Evolutionary conservation across 2,888 invertebrate species (phyloP), one percentile per base, ranked within the genome.

Genomic region (Eristalinus aeneus): DNA sequence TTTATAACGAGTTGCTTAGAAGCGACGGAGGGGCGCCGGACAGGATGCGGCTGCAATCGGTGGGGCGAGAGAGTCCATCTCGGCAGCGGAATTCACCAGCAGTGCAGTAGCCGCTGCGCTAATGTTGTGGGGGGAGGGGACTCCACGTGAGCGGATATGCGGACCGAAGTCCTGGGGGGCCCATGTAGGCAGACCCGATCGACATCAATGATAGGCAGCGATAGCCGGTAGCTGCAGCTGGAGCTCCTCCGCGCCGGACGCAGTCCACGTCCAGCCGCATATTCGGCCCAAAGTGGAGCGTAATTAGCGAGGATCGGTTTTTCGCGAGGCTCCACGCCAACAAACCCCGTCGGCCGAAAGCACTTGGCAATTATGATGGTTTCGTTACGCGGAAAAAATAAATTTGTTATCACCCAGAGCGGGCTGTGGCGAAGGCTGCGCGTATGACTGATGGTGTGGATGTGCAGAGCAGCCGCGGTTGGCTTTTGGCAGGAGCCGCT

Each of bases 131-230:
- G 69, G 64, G 39, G 65, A 65, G 58, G 61, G 46, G 56, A 31
- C 20, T 36, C 32, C 46, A 39, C 10, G 34, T 56, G 67, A 53
- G 1, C 77, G 34, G 56, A 73, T 81, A 73, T 77, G 60, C 27
- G 77, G 71, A 74, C 46, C 64, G 78, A 61, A 86, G 77, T 82
- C 82, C 83, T 78, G 83, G 86, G 87, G 83, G 87, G 78, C 75
- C 78, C 83, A 78, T 83, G 83, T 83, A 87, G 83, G 87, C 72
- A 87, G 87, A 83, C 78, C 83, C 83, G 87, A 87, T 83, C 83
- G 73, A 86, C 86, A 86, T 86, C 73, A 78, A 78, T 86, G 86
- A 86, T 86, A 86, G 86, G 82, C 81, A 76, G 81, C 73, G 32
- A 56, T 58, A 63, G 65, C 69, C 74, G 46, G 60, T 74, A 75